Evolutionary conservation across 2,888 invertebrate species (phyloP).

Genomic region (Seira sanloemensis): DNA sequence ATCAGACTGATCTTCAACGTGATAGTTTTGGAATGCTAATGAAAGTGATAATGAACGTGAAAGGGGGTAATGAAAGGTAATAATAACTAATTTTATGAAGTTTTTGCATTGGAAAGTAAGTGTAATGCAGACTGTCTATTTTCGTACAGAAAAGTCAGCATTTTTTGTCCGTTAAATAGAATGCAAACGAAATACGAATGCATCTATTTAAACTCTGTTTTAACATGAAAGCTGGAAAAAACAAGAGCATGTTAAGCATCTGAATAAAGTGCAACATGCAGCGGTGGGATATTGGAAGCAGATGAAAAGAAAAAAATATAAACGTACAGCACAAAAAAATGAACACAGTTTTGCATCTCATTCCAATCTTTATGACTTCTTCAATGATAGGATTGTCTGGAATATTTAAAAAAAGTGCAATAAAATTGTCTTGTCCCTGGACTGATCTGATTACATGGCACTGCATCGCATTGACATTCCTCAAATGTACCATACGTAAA

Average conservation of each 20-base stretch:
- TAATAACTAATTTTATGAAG: too few relatives aligned
- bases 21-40: slow-evolving; percentile 5
- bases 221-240: background rate
- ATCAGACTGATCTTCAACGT: background rate
- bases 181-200: background rate
- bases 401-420: background rate
- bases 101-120: too few relatives aligned
- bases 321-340: too few relatives aligned
- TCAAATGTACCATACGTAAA: background rate
- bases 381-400: background rate
- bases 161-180: slow-evolving; percentile 5
- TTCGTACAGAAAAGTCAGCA: background rate
- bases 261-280: too few relatives aligned
- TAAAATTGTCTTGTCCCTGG: background rate
- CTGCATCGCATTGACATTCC: background rate
- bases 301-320: too few relatives aligned
- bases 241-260: background rate
- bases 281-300: too few relatives aligned
- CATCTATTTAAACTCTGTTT: background rate
- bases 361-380: background rate
- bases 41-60: background rate
- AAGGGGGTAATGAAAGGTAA: background rate
- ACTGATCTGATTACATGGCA: background rate
- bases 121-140: too few relatives aligned
- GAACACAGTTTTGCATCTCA: too few relatives aligned